These are phyloP conservation scores for Percopsis omiscomaycus DNA, from an alignment of 2,797 vertebrate genomes.

Conservation along the genomic window DNA sequence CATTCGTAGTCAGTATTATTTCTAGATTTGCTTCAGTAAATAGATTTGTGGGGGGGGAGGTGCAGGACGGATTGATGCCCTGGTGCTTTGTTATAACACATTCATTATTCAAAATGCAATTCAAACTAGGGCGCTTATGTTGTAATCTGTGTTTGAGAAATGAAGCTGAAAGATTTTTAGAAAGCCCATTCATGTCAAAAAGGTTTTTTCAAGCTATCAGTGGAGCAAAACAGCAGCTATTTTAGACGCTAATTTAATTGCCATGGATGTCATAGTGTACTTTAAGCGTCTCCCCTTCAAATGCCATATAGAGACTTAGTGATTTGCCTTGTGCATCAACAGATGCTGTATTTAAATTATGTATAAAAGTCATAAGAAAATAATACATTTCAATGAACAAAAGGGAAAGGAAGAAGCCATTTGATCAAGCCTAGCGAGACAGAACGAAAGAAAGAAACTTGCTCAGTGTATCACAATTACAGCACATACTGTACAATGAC, in stretches of 20 bases:
- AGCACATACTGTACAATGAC: slow-evolving; percentile 14
- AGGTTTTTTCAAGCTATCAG: slow-evolving; percentile 13
- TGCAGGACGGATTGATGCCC: slow-evolving; percentile 41
- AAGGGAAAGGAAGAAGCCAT: slow-evolving; percentile 17
- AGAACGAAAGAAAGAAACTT: not conserved
- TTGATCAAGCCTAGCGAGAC: slow-evolving; percentile 21
- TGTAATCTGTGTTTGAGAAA: slow-evolving; percentile 49
- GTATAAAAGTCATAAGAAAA: slow-evolving; percentile 70
- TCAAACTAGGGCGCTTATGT: slow-evolving; percentile 48
- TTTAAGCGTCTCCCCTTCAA: slow-evolving; percentile 47
- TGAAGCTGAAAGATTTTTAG: slow-evolving; percentile 60
- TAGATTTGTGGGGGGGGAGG: slow-evolving; percentile 48
- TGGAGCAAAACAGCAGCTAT: slow-evolving; percentile 32
- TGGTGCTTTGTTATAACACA: slow-evolving; percentile 50
- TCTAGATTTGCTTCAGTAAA: slow-evolving; percentile 57
- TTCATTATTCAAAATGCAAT: slow-evolving; percentile 55
- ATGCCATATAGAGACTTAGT: slow-evolving; percentile 28
- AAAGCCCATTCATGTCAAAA: slow-evolving; percentile 52
- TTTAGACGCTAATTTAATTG: slow-evolving; percentile 63
- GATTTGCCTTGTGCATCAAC: slow-evolving; percentile 59
- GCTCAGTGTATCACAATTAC: slow-evolving; percentile 15
- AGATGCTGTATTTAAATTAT: slow-evolving; percentile 76
- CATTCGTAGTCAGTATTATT: slow-evolving; percentile 49
- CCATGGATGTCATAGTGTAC: slow-evolving; percentile 52
- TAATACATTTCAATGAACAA: slow-evolving; percentile 54